These are phyloP conservation scores for Morone chrysops DNA, from an alignment of 2,113 vertebrate genomes.

Conservation along the genomic window DNA sequence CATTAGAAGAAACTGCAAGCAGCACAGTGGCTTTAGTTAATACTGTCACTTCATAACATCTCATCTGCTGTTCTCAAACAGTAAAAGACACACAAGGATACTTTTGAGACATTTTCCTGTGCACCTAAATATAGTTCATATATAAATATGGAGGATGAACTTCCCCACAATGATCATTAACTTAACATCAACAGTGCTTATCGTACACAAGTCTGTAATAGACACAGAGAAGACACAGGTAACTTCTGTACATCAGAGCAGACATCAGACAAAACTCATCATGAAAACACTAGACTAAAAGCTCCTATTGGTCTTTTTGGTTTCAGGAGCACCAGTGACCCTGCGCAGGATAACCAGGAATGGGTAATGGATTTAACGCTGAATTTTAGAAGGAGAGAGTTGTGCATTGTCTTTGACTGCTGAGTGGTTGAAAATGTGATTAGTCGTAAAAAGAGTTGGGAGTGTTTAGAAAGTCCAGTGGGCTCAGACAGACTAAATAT, in stretches of 20 bases:
- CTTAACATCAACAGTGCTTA: neutral
- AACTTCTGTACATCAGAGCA: neutral
- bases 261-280: neutral
- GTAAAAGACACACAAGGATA: neutral
- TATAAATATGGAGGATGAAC: neutral
- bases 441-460: neutral
- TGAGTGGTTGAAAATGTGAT: neutral
- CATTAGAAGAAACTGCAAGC: neutral
- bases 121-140: too few relatives aligned
- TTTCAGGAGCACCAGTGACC: neutral
- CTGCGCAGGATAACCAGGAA: neutral
- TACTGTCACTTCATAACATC: neutral
- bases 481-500: too few relatives aligned
- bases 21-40: neutral
- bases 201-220: neutral
- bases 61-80: neutral
- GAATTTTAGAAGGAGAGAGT: conserved; percentile 4
- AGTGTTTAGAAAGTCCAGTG: neutral
- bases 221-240: neutral
- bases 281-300: neutral
- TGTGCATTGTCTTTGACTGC: neutral
- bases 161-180: neutral
- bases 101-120: neutral
- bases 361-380: neutral
- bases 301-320: neutral